phyloP scores from a whole-genome alignment of 2,113 vertebrate species.

The Erythrocercus mccallii region DNA sequence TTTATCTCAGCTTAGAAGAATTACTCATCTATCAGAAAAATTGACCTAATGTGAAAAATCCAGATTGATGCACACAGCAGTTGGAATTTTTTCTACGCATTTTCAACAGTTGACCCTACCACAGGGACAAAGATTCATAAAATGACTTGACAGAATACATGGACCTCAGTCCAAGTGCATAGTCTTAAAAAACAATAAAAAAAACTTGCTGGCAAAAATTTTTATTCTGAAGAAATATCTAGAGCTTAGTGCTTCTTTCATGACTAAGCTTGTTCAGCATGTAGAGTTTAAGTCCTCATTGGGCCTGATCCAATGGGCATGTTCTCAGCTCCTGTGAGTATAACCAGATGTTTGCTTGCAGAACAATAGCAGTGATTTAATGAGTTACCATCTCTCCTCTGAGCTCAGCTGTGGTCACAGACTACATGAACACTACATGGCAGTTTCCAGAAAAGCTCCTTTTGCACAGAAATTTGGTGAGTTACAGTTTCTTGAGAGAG shows the following conservation, averaged over 20 bases:
- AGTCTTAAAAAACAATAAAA: not conserved
- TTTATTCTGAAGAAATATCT: not conserved
- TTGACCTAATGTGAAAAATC: not conserved
- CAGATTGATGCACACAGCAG: not conserved
- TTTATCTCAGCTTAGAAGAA: not conserved
- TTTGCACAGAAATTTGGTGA: not conserved
- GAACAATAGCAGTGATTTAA: not conserved
- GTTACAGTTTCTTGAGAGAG: not conserved
- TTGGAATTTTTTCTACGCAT: not conserved
- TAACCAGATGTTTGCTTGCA: constrained; percentile 19
- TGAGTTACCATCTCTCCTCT: not conserved
- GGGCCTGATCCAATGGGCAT: not conserved
- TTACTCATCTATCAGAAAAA: constrained; percentile 13
- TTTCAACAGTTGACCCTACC: not conserved
- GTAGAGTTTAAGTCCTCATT: not conserved
- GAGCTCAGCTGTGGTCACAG: not conserved
- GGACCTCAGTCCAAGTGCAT: not conserved
- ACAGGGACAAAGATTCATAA: not conserved
- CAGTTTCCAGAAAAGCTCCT: not conserved
- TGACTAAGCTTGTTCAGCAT: not conserved
- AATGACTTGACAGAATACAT: not conserved
- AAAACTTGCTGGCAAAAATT: not conserved
- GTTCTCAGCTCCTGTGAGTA: not conserved
- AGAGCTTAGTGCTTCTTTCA: not conserved
- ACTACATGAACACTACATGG: not conserved